phyloP scores from a whole-genome alignment of 2,888 invertebrate genomes.

The Dynastes hyllus region DNA sequence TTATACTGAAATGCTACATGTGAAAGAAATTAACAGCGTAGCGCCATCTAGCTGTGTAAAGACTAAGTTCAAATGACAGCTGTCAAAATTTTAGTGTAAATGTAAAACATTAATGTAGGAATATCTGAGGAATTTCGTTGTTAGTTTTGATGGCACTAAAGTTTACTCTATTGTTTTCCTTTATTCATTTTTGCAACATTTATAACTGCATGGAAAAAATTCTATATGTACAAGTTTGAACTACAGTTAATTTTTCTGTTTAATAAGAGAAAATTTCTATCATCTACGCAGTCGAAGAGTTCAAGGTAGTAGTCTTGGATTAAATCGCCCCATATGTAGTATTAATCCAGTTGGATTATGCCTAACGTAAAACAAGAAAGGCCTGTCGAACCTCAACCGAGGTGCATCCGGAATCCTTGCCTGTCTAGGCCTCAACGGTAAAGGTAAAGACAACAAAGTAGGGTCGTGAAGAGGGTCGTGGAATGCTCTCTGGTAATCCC shows the following conservation, averaged over 20 bases:
- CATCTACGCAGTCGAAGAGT: constrained; percentile 28
- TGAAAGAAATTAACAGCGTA: too few species aligned
- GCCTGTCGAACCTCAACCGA: constrained; percentile 87
- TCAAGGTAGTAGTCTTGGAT: constrained; percentile 86
- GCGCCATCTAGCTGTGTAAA: background rate
- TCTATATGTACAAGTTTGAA: constrained; percentile 40
- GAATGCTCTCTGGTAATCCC: constrained; percentile 81
- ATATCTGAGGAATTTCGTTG: too few species aligned
- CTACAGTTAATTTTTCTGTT: background rate
- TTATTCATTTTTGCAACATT: too few species aligned
- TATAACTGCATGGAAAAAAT: too few species aligned
- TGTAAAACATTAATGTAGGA: too few species aligned
- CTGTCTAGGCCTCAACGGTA: constrained; percentile 82
- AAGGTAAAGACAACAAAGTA: constrained; percentile 74
- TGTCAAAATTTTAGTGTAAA: background rate
- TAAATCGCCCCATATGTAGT: constrained; percentile 90
- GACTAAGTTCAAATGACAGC: background rate
- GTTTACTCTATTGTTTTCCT: too few species aligned
- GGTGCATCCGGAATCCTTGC: constrained; percentile 82
- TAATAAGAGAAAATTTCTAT: constrained; percentile 2
- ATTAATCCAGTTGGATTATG: constrained; percentile 95
- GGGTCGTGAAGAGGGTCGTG: constrained; percentile 78
- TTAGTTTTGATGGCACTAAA: too few species aligned
- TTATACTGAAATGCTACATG: too few species aligned
- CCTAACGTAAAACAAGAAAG: constrained; percentile 90